These are phyloP conservation scores for Osmerus mordax DNA, from an alignment of 2,113 vertebrate genomes.

Conservation along the genomic window DNA sequence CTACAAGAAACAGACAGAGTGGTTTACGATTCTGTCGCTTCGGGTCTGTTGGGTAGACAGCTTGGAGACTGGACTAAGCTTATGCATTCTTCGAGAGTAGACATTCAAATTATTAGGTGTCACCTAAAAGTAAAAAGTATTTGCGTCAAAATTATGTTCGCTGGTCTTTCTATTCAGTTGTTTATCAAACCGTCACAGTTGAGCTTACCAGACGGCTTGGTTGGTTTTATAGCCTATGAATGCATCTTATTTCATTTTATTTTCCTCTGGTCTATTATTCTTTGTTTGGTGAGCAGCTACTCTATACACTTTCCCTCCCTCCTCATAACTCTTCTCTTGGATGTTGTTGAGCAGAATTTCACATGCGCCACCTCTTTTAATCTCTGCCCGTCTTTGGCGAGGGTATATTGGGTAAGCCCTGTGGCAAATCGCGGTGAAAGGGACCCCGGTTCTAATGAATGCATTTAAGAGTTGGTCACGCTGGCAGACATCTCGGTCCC, in stretches of 20 bases:
- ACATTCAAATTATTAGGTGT: constrained; percentile 25
- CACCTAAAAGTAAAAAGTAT: background rate
- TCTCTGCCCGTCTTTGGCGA: constrained; percentile 45
- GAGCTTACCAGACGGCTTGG: too few relatives aligned
- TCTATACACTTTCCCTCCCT: background rate
- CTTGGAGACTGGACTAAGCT: constrained; percentile 1
- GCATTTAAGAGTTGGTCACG: constrained; percentile 85
- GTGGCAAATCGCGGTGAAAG: constrained; percentile 87
- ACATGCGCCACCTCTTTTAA: constrained; percentile 73
- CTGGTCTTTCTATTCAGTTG: too few relatives aligned
- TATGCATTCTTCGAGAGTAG: constrained; percentile 1
- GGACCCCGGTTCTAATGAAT: constrained; percentile 85
- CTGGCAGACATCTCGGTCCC: constrained; percentile 80
- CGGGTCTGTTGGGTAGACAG: constrained; percentile 60
- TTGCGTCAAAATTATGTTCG: too few relatives aligned
- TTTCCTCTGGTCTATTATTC: constrained; percentile 14
- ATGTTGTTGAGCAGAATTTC: constrained; percentile 66
- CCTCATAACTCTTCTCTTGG: constrained; percentile 51
- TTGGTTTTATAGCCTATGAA: background rate
- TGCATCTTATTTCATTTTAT: constrained; percentile 25
- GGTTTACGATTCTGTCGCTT: constrained; percentile 50
- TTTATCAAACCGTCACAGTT: too few relatives aligned
- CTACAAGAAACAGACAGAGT: constrained; percentile 20
- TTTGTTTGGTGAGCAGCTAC: constrained; percentile 22
- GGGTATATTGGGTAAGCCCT: constrained; percentile 74